A percentile compares a stretch with the other conserved stretches of the same genome.
These are phyloP conservation scores for Trachelus stipa DNA, from an alignment of 2,888 invertebrate genomes.

Conservation along the genomic window DNA sequence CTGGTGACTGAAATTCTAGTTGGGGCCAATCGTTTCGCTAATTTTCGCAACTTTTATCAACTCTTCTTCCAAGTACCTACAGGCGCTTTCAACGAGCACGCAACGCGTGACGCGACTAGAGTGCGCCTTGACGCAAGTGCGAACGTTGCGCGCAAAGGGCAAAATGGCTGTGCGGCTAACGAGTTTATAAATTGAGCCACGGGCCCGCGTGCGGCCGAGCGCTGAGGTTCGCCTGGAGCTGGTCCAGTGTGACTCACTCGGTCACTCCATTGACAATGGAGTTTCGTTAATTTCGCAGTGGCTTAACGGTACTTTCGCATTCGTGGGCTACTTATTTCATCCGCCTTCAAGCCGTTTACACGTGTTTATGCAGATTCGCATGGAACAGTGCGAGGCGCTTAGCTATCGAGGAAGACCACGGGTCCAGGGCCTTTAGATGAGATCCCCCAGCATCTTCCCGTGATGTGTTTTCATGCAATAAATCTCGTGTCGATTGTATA, in stretches of 20 bases:
- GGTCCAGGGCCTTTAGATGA: background rate
- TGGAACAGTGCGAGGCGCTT: background rate
- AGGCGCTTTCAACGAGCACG: background rate
- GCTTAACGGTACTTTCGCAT: background rate
- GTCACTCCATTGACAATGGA: conserved; percentile 41
- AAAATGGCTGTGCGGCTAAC: conserved; percentile 53
- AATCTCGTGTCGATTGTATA: background rate
- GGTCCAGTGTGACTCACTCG: conserved; percentile 38
- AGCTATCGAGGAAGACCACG: background rate
- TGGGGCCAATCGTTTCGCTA: background rate
- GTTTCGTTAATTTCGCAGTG: conserved; percentile 27
- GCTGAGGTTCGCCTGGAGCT: conserved; percentile 39
- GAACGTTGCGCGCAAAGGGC: conserved; percentile 13
- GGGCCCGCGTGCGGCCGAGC: conserved; percentile 31
- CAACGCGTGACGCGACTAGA: background rate
- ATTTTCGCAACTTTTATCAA: background rate
- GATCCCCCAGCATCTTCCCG: background rate
- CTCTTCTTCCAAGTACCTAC: background rate
- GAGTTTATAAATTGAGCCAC: conserved; percentile 60
- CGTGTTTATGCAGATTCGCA: background rate
- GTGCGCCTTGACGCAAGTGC: background rate
- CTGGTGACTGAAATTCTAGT: background rate
- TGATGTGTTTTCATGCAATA: background rate
- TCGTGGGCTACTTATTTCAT: background rate
- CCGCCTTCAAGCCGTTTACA: background rate